A percentile compares a stretch with the other conserved stretches of the same genome.
phyloP scores from a whole-genome alignment of 2,113 vertebrate genomes.

The Tragelaphus scriptus region DNA sequence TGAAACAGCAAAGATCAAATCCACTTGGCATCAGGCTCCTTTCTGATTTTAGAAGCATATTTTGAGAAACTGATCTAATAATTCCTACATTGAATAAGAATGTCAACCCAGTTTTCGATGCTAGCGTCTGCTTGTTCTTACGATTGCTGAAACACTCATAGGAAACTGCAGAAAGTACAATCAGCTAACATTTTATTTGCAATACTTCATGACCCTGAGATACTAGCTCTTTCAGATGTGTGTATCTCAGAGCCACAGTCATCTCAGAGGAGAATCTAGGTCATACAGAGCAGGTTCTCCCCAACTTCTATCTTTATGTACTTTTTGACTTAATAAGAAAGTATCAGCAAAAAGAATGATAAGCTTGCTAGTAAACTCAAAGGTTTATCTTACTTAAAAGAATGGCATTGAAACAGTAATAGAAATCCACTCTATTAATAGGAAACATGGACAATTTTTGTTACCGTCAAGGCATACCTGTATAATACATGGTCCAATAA shows the following conservation, averaged over 20 bases:
- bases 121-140: not conserved
- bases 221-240: not conserved
- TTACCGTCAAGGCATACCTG: not conserved
- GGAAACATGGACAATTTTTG: not conserved
- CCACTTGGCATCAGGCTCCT: not conserved
- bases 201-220: not conserved
- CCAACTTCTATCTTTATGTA: slow-evolving; percentile 25
- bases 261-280: not conserved
- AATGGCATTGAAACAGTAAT: not conserved
- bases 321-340: not conserved
- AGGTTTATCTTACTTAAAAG: slow-evolving; percentile 21
- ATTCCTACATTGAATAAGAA: not conserved
- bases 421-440: not conserved
- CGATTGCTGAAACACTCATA: not conserved
- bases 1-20: not conserved
- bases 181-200: not conserved
- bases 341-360: not conserved
- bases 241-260: not conserved
- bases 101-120: slow-evolving; percentile 13
- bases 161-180: not conserved
- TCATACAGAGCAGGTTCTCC: not conserved
- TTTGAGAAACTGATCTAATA: not conserved
- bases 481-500: not conserved
- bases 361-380: not conserved
- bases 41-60: not conserved